A percentile compares a stretch with the other conserved stretches of the same genome.
These are phyloP conservation scores for Nyctalus aviator DNA, from an alignment of 2,797 vertebrate genomes.

Conservation along the genomic window DNA sequence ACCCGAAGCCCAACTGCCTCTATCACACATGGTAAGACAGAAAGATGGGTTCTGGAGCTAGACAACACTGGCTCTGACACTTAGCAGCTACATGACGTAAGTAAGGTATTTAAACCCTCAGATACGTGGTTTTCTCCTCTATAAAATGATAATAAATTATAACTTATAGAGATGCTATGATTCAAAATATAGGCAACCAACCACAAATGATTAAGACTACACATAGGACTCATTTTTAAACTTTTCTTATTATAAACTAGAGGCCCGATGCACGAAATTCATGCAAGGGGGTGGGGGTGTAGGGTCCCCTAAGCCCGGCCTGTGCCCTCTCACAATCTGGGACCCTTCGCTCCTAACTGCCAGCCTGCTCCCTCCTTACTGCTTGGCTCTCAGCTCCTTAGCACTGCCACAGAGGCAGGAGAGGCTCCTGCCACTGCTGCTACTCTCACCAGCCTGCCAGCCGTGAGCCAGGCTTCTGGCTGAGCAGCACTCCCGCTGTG, in stretches of 20 bases:
- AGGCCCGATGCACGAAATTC: too few relatives aligned
- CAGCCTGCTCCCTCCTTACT: too few relatives aligned
- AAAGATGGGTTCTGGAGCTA: slow-evolving; percentile 8
- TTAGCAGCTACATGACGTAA: background rate
- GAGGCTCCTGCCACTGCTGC: too few relatives aligned
- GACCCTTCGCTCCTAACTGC: too few relatives aligned
- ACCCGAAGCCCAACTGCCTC: background rate
- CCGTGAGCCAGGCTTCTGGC: too few relatives aligned
- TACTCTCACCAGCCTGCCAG: too few relatives aligned
- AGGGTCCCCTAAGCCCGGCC: too few relatives aligned
- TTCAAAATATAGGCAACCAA: slow-evolving; percentile 47
- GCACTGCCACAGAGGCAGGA: too few relatives aligned
- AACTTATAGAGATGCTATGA: slow-evolving; percentile 6
- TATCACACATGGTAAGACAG: background rate
- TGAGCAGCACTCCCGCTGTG: too few relatives aligned
- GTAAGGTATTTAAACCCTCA: slow-evolving; percentile 32
- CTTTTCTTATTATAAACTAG: background rate
- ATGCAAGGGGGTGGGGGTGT: too few relatives aligned
- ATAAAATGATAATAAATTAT: slow-evolving; percentile 20
- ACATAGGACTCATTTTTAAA: background rate
- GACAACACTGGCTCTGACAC: background rate
- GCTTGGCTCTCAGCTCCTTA: too few relatives aligned
- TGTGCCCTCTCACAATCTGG: too few relatives aligned
- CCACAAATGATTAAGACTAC: slow-evolving; percentile 42
- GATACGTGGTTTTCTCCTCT: slow-evolving; percentile 40